Conservation (phyloP, 92 coral and sea anemone genomes). For the Porites evermanni region DNA sequence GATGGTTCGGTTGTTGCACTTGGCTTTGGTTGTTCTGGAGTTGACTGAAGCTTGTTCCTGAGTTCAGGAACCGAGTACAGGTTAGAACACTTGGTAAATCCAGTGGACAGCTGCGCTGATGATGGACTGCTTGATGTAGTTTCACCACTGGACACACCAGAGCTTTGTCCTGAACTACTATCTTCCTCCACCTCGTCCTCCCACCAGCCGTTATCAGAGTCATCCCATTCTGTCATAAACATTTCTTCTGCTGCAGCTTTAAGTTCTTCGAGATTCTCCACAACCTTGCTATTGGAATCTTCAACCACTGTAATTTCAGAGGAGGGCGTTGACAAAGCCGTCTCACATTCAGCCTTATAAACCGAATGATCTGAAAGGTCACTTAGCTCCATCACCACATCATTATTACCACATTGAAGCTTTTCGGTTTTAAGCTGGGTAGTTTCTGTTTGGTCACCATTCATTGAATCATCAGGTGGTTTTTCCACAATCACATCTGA, state of each 20-base stretch:
- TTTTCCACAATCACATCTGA: neutral
- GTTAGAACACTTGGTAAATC: conserved; percentile 49
- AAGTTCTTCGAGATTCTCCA: conserved; percentile 46
- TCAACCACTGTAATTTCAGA: neutral
- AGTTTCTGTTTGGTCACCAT: neutral
- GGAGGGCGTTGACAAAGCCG: neutral
- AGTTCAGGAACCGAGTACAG: conserved; percentile 34
- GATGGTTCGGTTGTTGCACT: neutral
- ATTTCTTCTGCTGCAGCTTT: conserved; percentile 76
- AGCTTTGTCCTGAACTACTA: conserved; percentile 24
- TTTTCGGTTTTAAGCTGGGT: no score
- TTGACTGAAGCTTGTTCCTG: conserved; percentile 5
- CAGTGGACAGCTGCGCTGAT: neutral
- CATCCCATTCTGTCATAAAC: conserved; percentile 59
- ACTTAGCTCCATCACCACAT: neutral
- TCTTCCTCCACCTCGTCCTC: conserved; percentile 51
- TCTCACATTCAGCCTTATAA: neutral
- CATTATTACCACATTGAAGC: neutral
- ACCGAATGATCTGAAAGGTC: neutral
- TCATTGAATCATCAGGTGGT: neutral
- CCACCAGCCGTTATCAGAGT: conserved; percentile 70
- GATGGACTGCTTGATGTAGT: conserved; percentile 24
- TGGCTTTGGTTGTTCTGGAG: neutral
- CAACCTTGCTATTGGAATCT: neutral
- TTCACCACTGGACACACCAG: conserved; percentile 31